phyloP scores from a whole-genome alignment of 2,888 invertebrate genomes.

The Endotricha flammealis region DNA sequence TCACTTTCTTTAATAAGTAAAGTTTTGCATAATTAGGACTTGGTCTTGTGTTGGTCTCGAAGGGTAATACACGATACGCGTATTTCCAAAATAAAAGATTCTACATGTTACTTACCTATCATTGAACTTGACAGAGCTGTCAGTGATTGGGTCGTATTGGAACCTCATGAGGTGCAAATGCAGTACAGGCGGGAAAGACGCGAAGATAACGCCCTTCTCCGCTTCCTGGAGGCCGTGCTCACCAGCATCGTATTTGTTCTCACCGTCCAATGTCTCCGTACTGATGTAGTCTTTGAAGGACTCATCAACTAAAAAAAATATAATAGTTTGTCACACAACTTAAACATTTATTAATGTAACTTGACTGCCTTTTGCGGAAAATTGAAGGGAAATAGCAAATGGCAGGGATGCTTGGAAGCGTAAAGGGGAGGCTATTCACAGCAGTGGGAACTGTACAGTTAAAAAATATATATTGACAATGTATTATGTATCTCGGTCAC shows the following conservation, averaged over 20 bases:
- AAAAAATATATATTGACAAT: too few relatives aligned
- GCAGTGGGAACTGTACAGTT: too few relatives aligned
- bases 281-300: constrained; percentile 98
- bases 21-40: constrained; percentile 1
- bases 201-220: constrained; percentile 98
- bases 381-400: too few relatives aligned
- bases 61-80: background rate
- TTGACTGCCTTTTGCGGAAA: too few relatives aligned
- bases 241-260: constrained; percentile 99
- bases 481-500: too few relatives aligned
- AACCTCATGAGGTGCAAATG: constrained; percentile 99
- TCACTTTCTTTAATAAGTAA: too few relatives aligned
- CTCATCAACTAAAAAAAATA: constrained; percentile 90
- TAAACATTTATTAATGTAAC: too few relatives aligned
- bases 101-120: constrained; percentile 75
- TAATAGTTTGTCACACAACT: too few relatives aligned
- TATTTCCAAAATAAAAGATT: background rate
- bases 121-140: constrained; percentile 98
- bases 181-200: constrained; percentile 97
- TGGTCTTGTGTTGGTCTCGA: too few relatives aligned
- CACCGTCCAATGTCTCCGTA: constrained; percentile 96
- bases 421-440: too few relatives aligned
- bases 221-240: constrained; percentile 97
- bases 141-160: constrained; percentile 98
- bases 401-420: too few relatives aligned